Percentiles rank a stretch among this genome's conserved stretches.
phyloP scores from a whole-genome alignment of 2,888 invertebrate genomes.

The Cosmia trapezina region DNA sequence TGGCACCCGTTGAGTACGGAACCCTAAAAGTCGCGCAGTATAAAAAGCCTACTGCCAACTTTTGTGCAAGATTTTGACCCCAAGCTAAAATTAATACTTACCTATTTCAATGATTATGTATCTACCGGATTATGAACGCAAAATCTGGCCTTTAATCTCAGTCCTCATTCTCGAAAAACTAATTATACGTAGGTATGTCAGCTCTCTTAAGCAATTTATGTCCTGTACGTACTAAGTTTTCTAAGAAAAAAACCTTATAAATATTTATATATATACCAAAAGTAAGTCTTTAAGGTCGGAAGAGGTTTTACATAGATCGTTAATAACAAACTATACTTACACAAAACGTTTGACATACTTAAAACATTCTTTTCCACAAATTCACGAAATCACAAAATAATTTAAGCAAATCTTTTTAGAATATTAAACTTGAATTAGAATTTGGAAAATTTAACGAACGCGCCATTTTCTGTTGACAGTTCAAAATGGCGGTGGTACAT shows the following conservation, averaged over 20 bases:
- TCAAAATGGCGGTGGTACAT: constrained; percentile 50
- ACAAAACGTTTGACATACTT: background rate
- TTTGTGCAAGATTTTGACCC: too few species aligned
- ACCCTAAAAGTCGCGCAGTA: too few species aligned
- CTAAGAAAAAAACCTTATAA: background rate
- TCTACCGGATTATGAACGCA: too few species aligned
- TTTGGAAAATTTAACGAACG: constrained; percentile 36
- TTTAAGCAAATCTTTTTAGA: constrained; percentile 22
- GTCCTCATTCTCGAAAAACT: too few species aligned
- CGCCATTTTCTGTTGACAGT: constrained; percentile 48
- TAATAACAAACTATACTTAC: background rate
- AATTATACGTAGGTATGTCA: too few species aligned
- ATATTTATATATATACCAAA: background rate
- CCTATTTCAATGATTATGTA: too few species aligned
- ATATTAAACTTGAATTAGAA: constrained; percentile 29
- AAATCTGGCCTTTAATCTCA: too few species aligned
- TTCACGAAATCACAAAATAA: constrained; percentile 16
- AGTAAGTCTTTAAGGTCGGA: too few species aligned
- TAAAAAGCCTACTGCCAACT: too few species aligned
- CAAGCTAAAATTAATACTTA: too few species aligned
- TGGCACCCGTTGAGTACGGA: too few species aligned
- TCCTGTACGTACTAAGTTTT: background rate
- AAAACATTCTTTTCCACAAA: constrained; percentile 17
- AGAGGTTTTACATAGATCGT: background rate
- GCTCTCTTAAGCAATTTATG: too few species aligned